Base-by-base conservation (phyloP, 2,797 vertebrate genomes). In the Eutrigla gurnardus region DNA sequence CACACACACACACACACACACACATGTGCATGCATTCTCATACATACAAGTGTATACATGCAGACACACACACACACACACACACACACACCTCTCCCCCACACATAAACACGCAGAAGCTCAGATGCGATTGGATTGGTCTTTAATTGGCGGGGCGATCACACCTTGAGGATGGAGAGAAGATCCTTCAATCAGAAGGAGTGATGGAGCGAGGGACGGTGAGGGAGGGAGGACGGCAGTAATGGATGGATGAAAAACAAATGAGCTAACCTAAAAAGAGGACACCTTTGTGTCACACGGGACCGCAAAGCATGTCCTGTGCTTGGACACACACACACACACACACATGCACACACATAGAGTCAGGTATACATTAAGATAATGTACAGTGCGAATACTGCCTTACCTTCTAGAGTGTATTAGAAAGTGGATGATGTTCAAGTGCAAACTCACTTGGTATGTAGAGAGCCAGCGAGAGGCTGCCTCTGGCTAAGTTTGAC, bases 61-160 rank as follows among this genome's bases (percentile, higher is more conserved):
- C 63, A 80, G 63, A 73, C 52, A 59, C 78, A 65, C 60, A 70
- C 66, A 67, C 95, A 92, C 93, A 62, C 67, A 70, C 46, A 68
- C 95, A 93, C 93, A 65, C 69, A 68, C 63, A 67, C 95, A 92
- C 93, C 18, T 54, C 61, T 66, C 36, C 59, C 80, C 70, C 80
- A 59, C 83, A 74, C 79, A 78, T 59, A 75, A 78, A 94, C 95
- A 95, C 95, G 93, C 94, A 46, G 52, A 77, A 62, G 94, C 96
- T 95, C 93, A 93, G 95, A 95, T 94, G 95, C 94, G 92, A 97
- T 97, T 97, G 96, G 96, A 98, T 97, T 97, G 97, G 96, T 96
- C 96, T 97, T 97, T 96, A 96, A 98, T 98, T 97, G 95, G 94
- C 83, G 71, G 94, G 96, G 95, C 94, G 94, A 91, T 92, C 93